Conservation (phyloP, 1,140 invertebrate genomes). For the Zelostemma sp. region DNA sequence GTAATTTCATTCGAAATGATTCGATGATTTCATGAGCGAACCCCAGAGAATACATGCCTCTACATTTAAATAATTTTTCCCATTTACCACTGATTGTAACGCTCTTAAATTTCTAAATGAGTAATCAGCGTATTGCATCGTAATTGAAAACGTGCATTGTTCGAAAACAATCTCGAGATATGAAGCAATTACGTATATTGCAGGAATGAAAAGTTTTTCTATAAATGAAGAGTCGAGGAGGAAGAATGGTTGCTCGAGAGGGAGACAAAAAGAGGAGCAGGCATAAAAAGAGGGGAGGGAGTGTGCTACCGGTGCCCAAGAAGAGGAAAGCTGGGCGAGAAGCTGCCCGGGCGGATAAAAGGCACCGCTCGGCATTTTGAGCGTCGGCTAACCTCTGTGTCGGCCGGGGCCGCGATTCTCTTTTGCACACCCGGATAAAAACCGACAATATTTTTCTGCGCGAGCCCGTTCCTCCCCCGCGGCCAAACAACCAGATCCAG, state of each 20-base stretch:
- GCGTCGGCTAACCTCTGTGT: slow-evolving; percentile 55
- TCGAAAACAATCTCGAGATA: not conserved
- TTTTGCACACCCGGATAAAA: slow-evolving; percentile 55
- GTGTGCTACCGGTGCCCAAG: slow-evolving; percentile 40
- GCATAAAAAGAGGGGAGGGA: slow-evolving; percentile 22
- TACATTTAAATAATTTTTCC: too few species aligned
- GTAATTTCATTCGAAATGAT: too few species aligned
- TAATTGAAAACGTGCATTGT: too few species aligned
- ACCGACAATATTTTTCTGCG: slow-evolving; percentile 61
- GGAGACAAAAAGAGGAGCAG: slow-evolving; percentile 8
- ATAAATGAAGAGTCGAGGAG: not conserved
- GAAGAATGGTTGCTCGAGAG: not conserved
- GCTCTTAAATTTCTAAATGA: too few species aligned
- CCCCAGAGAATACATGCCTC: too few species aligned
- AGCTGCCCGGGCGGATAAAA: slow-evolving; percentile 61
- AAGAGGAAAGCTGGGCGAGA: slow-evolving; percentile 34
- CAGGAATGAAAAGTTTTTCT: not conserved
- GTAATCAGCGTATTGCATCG: too few species aligned
- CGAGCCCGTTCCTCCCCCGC: slow-evolving; percentile 39
- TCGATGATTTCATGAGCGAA: too few species aligned
- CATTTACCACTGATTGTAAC: too few species aligned
- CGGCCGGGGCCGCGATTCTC: slow-evolving; percentile 13
- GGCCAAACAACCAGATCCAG: not conserved
- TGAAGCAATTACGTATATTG: not conserved
- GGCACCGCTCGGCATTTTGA: slow-evolving; percentile 69